Evolutionary conservation across 2,888 invertebrate species (phyloP).

Genomic region (Uropetala carovei): DNA sequence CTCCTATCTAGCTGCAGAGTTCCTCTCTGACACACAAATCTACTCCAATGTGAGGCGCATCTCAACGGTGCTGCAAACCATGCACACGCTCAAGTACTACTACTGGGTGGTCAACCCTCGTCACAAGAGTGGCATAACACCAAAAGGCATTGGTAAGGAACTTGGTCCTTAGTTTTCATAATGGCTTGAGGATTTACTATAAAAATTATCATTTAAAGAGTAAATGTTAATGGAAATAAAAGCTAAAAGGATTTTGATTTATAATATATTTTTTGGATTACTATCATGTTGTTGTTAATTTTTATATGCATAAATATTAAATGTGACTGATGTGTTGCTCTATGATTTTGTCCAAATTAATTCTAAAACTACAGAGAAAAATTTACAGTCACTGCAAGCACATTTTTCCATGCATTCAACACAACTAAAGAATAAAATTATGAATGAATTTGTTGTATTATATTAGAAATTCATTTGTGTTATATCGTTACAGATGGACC

Average conservation of each 20-base stretch:
- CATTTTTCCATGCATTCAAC: too few species aligned
- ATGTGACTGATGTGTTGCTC: too few species aligned
- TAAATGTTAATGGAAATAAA: neutral
- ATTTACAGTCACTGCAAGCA: too few species aligned
- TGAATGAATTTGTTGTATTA: too few species aligned
- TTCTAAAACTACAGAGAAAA: too few species aligned
- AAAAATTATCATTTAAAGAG: neutral
- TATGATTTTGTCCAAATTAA: too few species aligned
- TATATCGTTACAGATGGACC: conserved; percentile 86
- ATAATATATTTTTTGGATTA: neutral
- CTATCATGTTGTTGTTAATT: neutral
- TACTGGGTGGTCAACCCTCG: conserved; percentile 99
- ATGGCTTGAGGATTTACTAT: neutral
- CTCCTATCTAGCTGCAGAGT: conserved; percentile 99
- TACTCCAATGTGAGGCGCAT: conserved; percentile 97
- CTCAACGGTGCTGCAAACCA: conserved; percentile 97
- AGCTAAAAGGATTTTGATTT: too few species aligned
- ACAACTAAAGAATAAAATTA: too few species aligned
- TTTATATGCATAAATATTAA: too few species aligned
- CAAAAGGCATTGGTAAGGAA: conserved; percentile 93
- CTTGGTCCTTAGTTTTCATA: neutral
- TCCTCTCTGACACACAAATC: conserved; percentile 97
- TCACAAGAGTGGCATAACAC: conserved; percentile 95
- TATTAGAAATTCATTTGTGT: too few species aligned
- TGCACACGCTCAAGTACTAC: conserved; percentile 99